phyloP scores from a whole-genome alignment of 2,113 vertebrate genomes.

The Laticauda colubrina region DNA sequence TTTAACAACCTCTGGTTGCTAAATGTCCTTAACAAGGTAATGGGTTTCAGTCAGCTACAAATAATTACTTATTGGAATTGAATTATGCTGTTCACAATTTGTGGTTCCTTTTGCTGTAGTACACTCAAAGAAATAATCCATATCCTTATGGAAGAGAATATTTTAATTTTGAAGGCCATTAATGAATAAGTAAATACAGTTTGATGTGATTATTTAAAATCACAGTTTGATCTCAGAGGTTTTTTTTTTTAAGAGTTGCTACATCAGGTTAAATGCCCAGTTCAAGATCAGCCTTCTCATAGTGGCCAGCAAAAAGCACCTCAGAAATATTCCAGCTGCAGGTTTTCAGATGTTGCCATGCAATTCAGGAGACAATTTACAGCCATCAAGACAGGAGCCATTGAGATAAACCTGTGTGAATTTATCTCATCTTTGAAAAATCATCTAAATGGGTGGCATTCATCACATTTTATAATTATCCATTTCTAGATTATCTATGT shows the following conservation, averaged over 20 bases:
- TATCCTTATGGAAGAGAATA: neutral
- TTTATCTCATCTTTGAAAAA: neutral
- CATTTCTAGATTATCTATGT: neutral
- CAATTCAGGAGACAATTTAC: neutral
- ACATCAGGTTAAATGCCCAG: neutral
- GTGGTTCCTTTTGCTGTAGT: neutral
- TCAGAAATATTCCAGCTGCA: neutral
- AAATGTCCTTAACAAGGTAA: neutral
- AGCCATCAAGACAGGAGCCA: neutral
- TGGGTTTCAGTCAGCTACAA: neutral
- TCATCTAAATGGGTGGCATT: neutral
- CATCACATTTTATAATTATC: neutral
- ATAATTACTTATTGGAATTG: neutral
- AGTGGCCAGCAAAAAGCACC: neutral
- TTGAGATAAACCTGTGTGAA: neutral
- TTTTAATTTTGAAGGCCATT: neutral
- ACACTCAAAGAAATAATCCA: neutral
- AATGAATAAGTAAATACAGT: neutral
- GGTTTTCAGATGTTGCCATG: neutral
- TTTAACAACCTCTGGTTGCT: neutral
- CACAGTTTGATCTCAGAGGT: neutral
- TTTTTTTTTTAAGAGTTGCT: neutral
- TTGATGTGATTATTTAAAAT: neutral
- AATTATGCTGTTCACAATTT: neutral
- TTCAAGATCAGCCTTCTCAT: neutral